Evolutionary conservation across 2,797 vertebrate species (phyloP).

Genomic region (Etheostoma perlongum): DNA sequence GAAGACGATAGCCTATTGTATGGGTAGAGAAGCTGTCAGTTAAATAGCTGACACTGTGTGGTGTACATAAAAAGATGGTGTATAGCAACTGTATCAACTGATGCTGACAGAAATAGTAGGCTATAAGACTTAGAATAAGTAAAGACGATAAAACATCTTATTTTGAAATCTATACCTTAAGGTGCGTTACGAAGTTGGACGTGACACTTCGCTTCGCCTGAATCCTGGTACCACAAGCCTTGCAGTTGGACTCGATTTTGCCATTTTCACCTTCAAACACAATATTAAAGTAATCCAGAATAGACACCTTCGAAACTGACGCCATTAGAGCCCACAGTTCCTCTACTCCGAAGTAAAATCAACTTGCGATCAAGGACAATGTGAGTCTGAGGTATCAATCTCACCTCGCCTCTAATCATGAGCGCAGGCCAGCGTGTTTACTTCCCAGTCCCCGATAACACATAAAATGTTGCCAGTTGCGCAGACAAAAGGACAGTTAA

Average conservation of each 20-base stretch:
- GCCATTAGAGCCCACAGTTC: slow-evolving; percentile 80
- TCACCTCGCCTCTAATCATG: slow-evolving; percentile 65
- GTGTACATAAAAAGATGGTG: not conserved
- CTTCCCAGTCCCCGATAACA: slow-evolving; percentile 51
- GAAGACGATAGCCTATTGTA: not conserved
- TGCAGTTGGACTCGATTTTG: slow-evolving; percentile 90
- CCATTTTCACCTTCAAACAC: slow-evolving; percentile 90
- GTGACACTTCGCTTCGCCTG: slow-evolving; percentile 89
- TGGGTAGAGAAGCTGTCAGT: slow-evolving; percentile 20
- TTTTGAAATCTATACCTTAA: slow-evolving; percentile 82
- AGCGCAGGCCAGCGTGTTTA: slow-evolving; percentile 75
- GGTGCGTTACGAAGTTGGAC: slow-evolving; percentile 90
- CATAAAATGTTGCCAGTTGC: slow-evolving; percentile 46
- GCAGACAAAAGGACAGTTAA: slow-evolving; percentile 59
- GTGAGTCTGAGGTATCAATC: slow-evolving; percentile 52
- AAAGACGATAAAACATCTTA: not conserved
- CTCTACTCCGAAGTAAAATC: slow-evolving; percentile 65
- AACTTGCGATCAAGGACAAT: slow-evolving; percentile 71
- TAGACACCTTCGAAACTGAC: slow-evolving; percentile 88
- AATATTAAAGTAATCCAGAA: slow-evolving; percentile 90
- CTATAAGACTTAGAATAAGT: not conserved
- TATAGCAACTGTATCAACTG: slow-evolving; percentile 19
- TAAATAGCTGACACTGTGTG: slow-evolving; percentile 22
- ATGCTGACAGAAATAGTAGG: not conserved
- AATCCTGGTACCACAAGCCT: slow-evolving; percentile 88